Evolutionary conservation across 1,140 invertebrate genomes (phyloP).

Genomic region (Drosophila leontia): DNA sequence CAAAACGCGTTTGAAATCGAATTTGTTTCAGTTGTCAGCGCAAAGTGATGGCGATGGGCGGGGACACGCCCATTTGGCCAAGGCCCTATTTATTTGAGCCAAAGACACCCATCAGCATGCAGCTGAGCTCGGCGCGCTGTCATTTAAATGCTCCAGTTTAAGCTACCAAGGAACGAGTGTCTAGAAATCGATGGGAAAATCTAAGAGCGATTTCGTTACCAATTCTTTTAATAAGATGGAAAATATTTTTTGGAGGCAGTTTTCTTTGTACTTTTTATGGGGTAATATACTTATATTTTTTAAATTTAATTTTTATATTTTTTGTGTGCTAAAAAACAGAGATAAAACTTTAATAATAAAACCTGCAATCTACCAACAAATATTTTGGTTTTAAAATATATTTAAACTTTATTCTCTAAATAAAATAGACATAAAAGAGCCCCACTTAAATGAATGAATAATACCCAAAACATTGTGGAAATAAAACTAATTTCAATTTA

Average conservation of each 20-base stretch:
- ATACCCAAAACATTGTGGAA: background rate
- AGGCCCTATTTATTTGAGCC: constrained; percentile 9
- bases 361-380: background rate
- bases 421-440: background rate
- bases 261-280: background rate
- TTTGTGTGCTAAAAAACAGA: background rate
- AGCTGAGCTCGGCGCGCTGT: constrained; percentile 9
- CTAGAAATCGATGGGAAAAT: constrained; percentile 15
- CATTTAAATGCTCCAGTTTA: constrained; percentile 18
- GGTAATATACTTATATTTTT: background rate
- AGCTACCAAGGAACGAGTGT: background rate
- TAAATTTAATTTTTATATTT: too few relatives aligned
- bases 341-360: background rate
- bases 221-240: background rate
- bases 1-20: constrained; percentile 29
- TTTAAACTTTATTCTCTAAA: background rate
- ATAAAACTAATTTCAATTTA: background rate
- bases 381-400: background rate
- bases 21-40: constrained; percentile 34
- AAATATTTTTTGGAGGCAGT: background rate
- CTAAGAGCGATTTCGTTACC: background rate
- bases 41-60: constrained; percentile 9
- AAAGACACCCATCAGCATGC: constrained; percentile 12
- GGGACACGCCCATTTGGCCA: constrained; percentile 3
- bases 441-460: too few relatives aligned